Evolutionary conservation across 2,797 vertebrate genomes (phyloP), one percentile per base, ranked within the genome.

Genomic region (Corythornis leucogaster): DNA sequence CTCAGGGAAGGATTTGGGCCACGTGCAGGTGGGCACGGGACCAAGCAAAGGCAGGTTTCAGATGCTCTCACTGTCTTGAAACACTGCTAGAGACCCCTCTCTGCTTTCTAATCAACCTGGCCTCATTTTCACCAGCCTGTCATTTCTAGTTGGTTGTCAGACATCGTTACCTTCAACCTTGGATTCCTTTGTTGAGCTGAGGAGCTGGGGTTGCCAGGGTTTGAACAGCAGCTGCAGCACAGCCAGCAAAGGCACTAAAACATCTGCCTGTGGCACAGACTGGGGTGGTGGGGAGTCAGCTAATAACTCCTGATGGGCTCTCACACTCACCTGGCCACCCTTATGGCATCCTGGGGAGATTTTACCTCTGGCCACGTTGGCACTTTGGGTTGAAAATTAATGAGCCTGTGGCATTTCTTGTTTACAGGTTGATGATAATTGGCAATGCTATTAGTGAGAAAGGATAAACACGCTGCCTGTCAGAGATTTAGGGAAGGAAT

Each of bases 311-410:
- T 17, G 58, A 24, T 15, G 78, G 11, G 28, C 19, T 42, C 80
- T 57, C 85, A 76, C 1, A 4, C 70, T 92, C 79, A 94, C 92
- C 92, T 91, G 93, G 86, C 66, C 55, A 12, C 78, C 50, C 73
- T 85, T n/a, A 80, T 8, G 42, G 68, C 55, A 82, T 20, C 38
- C 46, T 58, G 43, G 7, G 8, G 31, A 64, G n/a, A 45, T 12
- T 46, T 58, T 2, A 35, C 58, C 42, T 25, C 54, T n/a, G 8
- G n/a, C 45, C 58, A 25, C 2, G 0, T 16, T 61, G 31, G 54
- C 12, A 1, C 6, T 66, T 26, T 12, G 67, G 38, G 33, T 91
- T 69, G 81, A 30, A 87, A 90, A 59, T 70, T 42, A 91, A 87
- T 1, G 10, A 87, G 51, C 76, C 66, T 84, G 68, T 21, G 28